Evolutionary conservation across 2,113 vertebrate species (phyloP).

Genomic region (Dipodomys stephensi): DNA sequence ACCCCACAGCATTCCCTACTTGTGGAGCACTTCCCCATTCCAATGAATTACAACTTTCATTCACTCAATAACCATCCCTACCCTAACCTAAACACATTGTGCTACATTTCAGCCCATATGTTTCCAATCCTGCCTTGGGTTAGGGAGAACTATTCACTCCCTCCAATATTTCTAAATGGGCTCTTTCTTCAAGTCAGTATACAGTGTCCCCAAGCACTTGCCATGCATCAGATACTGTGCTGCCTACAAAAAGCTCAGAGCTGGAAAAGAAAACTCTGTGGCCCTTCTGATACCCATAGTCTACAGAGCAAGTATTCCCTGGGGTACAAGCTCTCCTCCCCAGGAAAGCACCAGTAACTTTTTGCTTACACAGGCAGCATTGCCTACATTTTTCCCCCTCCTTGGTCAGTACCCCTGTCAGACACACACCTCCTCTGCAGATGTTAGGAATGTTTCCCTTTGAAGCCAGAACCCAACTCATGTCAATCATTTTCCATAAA

Average conservation of each 20-base stretch:
- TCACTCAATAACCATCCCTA: not conserved
- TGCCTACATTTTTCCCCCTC: not conserved
- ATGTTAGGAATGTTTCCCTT: not conserved
- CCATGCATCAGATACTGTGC: too few relatives aligned
- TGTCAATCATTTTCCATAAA: not conserved
- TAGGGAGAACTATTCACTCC: not conserved
- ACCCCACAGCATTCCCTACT: not conserved
- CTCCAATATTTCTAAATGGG: not conserved
- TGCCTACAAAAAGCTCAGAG: not conserved
- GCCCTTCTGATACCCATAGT: not conserved
- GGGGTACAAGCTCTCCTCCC: not conserved
- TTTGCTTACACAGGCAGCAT: not conserved
- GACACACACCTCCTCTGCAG: not conserved
- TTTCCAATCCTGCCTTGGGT: not conserved
- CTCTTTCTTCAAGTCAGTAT: not conserved
- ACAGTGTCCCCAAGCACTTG: not conserved
- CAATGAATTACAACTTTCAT: not conserved
- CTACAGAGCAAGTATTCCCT: not conserved
- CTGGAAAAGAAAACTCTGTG: not conserved
- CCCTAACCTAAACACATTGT: not conserved
- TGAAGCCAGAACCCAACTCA: not conserved
- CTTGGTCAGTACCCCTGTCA: not conserved
- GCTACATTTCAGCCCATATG: not conserved
- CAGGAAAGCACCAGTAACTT: not conserved
- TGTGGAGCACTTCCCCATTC: not conserved